phyloP scores from a whole-genome alignment of 2,797 vertebrate species.

The Spheniscus humboldti region DNA sequence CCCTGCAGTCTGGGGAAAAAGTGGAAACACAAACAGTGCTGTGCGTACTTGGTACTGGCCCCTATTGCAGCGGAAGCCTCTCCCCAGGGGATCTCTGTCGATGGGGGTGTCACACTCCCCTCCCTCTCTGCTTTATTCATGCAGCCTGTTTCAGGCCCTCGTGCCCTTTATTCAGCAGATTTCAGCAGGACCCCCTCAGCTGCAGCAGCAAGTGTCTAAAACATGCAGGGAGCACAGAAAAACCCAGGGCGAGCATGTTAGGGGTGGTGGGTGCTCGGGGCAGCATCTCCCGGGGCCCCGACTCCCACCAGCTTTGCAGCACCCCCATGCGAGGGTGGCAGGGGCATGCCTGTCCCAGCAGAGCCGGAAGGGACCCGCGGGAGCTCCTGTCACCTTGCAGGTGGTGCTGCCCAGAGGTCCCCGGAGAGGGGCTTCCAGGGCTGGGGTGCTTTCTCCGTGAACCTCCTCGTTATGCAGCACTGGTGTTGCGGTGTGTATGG shows the following conservation, averaged over 20 bases:
- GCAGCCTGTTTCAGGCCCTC: slow-evolving; percentile 32
- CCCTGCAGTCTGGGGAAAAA: background rate
- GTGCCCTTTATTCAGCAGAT: slow-evolving; percentile 16
- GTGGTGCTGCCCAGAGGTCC: background rate
- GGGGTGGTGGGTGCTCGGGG: background rate
- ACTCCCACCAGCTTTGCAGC: background rate
- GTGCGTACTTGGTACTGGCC: background rate
- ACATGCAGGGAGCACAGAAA: background rate
- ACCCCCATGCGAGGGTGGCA: background rate
- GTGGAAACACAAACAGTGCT: background rate
- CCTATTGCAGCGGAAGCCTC: background rate
- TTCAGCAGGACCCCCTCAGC: background rate
- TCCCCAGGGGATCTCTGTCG: background rate
- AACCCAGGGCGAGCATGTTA: background rate
- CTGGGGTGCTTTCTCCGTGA: background rate
- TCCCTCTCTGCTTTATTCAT: slow-evolving; percentile 23
- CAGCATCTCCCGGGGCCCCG: background rate
- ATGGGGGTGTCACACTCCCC: background rate
- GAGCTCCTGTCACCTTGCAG: background rate
- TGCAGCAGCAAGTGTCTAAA: slow-evolving; percentile 38
- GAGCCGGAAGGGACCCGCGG: background rate
- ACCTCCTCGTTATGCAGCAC: background rate
- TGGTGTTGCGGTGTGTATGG: background rate
- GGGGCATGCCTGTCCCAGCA: background rate
- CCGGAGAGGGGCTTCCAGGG: background rate